Evolutionary conservation across 2,797 vertebrate genomes (phyloP).

Genomic region (Cossypha caffra): DNA sequence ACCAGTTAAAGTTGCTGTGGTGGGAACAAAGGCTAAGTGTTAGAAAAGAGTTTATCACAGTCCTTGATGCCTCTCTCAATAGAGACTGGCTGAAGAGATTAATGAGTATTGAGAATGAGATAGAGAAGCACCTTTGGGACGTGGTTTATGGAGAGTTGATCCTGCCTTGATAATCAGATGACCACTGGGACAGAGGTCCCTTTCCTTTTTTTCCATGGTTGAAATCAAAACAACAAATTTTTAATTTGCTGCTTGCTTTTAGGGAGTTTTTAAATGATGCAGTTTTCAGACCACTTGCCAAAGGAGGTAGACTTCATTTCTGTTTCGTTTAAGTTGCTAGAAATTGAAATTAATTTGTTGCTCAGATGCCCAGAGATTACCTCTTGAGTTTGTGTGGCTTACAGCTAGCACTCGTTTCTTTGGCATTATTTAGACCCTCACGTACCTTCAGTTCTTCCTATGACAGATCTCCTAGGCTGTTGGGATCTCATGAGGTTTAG

Average conservation of each 20-base stretch:
- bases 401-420: background rate
- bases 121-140: background rate
- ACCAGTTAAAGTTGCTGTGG: background rate
- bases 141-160: background rate
- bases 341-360: constrained; percentile 4
- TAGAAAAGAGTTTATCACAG: background rate
- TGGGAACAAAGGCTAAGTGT: background rate
- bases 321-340: background rate
- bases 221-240: background rate
- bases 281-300: background rate
- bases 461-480: background rate
- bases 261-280: background rate
- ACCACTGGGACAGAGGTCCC: background rate
- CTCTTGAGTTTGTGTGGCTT: background rate
- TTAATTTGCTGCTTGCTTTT: background rate
- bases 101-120: background rate
- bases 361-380: background rate
- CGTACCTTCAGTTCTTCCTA: background rate
- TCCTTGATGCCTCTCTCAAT: background rate
- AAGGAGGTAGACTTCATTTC: constrained; percentile 1
- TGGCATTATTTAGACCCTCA: background rate
- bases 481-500: background rate
- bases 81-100: background rate
- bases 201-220: background rate
- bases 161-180: background rate